These are phyloP conservation scores for Atrina japonica DNA, from an alignment of 2,888 invertebrate species.

Conservation along the genomic window DNA sequence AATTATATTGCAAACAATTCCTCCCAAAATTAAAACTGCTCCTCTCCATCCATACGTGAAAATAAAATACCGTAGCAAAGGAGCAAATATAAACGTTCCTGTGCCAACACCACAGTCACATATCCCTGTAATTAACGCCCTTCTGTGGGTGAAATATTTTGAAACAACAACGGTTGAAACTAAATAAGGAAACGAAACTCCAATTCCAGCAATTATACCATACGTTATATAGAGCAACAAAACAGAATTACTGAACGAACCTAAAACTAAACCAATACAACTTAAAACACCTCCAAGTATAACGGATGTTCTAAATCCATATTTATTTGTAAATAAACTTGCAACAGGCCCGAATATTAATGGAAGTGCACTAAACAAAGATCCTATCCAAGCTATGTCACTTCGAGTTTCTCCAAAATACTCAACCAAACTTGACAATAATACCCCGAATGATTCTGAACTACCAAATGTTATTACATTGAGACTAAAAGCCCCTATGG, in stretches of 20 bases:
- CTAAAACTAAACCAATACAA: slow-evolving; percentile 67
- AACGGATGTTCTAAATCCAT: slow-evolving; percentile 71
- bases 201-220: slow-evolving; percentile 76
- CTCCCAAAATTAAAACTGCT: slow-evolving; percentile 71
- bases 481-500: slow-evolving; percentile 92
- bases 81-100: slow-evolving; percentile 75
- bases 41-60: slow-evolving; percentile 73
- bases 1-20: slow-evolving; percentile 66
- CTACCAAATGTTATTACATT: slow-evolving; percentile 95
- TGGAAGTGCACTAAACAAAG: slow-evolving; percentile 95
- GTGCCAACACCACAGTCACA: slow-evolving; percentile 76
- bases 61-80: slow-evolving; percentile 68
- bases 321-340: slow-evolving; percentile 65
- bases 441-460: slow-evolving; percentile 94
- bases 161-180: slow-evolving; percentile 76
- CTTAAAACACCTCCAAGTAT: slow-evolving; percentile 75
- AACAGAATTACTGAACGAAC: slow-evolving; percentile 67
- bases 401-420: slow-evolving; percentile 92
- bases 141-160: slow-evolving; percentile 75
- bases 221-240: slow-evolving; percentile 73
- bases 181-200: slow-evolving; percentile 75
- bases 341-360: slow-evolving; percentile 81
- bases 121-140: slow-evolving; percentile 76
- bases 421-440: slow-evolving; percentile 91
- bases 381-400: slow-evolving; percentile 94